Base-by-base conservation (phyloP, 2,888 invertebrate genomes). In the Muscina levida region DNA sequence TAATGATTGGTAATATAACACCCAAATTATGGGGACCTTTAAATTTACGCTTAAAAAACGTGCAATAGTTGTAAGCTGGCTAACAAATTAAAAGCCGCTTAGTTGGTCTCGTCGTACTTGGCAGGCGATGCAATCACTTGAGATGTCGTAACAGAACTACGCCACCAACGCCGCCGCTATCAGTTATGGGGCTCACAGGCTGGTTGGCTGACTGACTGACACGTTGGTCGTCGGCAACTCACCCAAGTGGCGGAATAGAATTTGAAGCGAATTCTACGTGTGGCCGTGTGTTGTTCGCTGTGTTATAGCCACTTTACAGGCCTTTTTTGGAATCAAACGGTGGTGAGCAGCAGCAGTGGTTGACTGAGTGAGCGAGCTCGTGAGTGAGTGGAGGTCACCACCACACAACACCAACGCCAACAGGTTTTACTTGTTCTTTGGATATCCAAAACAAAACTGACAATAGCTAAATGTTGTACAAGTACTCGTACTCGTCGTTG, bases 361-460 rank as follows among this genome's bases (percentile, higher is more conserved):
- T n/a, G n/a, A n/a, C n/a, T n/a, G n/a, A n/a, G n/a, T n/a, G 24
- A 22, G 31, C 8, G 13, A 22, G 56, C 17, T 13, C 4, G 44
- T 44, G 67, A 31, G 11, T 53, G 65, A 76, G 71, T 59, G 78
- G 82, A 78, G 82, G 82, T 79, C 76, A n/a, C n/a, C n/a, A n/a
- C n/a, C n/a, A 76, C 66, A 73, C 51, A 79, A 82, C 82, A 76
- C 82, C 82, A 82, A 82, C 82, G 82, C 82, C 76, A 82, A 82
- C 82, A 80, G 82, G 82, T 82, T 82, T 82, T 73, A 72, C 76
- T 73, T 79, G 78, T 79, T 82, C 79, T 79, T 71, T 72, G 26
- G 71, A 39, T 77, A 59, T 31, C 37, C 37, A 59, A 37, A 72
- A 13, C 31, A 71, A 56, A 24, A 68, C 24, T 68, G 66, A 42